Evolutionary conservation across 2,888 invertebrate genomes (phyloP), one percentile per base, ranked within the genome.

Genomic region (Onchidella celtica): DNA sequence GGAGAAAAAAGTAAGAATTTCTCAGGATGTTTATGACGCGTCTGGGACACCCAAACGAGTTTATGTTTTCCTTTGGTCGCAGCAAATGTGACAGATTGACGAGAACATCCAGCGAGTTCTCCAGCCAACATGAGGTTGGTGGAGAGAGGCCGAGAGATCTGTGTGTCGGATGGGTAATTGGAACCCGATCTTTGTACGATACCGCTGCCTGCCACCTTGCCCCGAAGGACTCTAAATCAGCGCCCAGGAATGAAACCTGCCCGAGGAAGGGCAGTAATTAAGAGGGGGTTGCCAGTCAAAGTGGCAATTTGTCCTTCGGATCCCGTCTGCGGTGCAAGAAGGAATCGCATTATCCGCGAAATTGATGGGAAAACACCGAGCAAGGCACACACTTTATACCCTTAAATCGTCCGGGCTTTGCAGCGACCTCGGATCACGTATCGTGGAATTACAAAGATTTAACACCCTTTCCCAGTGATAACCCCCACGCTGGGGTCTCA

Each of bases 301-400:
- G 74, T 74, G 81, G 80, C 83, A 83, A 83, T 83, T 81, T 83
- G 83, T 81, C 81, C 80, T 73, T 40, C 69, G 75, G 55, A 38
- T 29, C 65, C 78, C 78, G 81, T 74, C 78, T 34, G 40, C 21
- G 74, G 57, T 78, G 83, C 70, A 69, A 34, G 81, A 63, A 72
- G 69, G 68, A 57, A 73, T 74, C 66, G 63, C 81, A 78, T 83
- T 83, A 83, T 65, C 61, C 69, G 65, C 27, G 59, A 59, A 61
- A 74, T 78, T 78, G 78, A 73, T 82, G 82, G 73, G 79, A 65
- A 79, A 79, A 73, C 79, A 66, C 73, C 47, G 66, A 65, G 66
- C 73, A 1, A 65, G 27, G 21, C 73, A n/a, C 36, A 55, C 65
- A 79, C 66, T 65, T 73, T 79, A 55, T 79, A 55, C 73, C 73